Conservation (phyloP, 2,888 invertebrate species). For the Troilus luridus region DNA sequence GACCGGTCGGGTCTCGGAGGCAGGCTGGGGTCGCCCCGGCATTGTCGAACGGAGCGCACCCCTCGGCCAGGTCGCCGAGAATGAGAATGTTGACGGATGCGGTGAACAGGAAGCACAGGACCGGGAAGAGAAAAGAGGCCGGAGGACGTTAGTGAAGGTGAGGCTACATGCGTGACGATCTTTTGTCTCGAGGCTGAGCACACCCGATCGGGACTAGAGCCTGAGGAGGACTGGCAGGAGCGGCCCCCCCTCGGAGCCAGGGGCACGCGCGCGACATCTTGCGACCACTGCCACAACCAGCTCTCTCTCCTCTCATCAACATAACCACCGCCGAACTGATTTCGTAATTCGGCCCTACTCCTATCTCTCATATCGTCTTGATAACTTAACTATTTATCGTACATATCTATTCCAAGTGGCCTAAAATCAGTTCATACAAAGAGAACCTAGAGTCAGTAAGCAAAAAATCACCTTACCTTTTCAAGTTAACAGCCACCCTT, state of each 20-base stretch:
- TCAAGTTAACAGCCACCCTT: neutral
- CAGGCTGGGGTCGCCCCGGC: constrained; percentile 71
- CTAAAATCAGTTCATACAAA: neutral
- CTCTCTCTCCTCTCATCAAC: constrained; percentile 67
- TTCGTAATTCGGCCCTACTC: neutral
- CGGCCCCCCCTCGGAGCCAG: constrained; percentile 62
- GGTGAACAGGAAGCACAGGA: constrained; percentile 70
- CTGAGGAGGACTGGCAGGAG: constrained; percentile 42
- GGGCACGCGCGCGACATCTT: constrained; percentile 72
- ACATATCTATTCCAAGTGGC: neutral
- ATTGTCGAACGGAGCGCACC: constrained; percentile 84
- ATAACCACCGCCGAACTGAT: constrained; percentile 51
- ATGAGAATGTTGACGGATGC: constrained; percentile 72
- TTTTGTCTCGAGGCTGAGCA: constrained; percentile 64
- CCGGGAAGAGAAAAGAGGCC: constrained; percentile 59
- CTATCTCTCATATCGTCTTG: constrained; percentile 31
- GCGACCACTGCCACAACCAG: constrained; percentile 67
- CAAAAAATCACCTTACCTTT: constrained; percentile 58
- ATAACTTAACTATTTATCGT: neutral
- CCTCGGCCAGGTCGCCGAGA: constrained; percentile 70
- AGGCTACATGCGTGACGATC: constrained; percentile 59
- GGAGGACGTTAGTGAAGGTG: constrained; percentile 21
- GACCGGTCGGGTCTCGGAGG: constrained; percentile 87
- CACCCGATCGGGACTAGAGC: neutral
- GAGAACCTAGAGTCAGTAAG: neutral